Evolutionary conservation across 2,888 invertebrate species (phyloP), one percentile per base, ranked within the genome.

Genomic region (Hyalella azteca): DNA sequence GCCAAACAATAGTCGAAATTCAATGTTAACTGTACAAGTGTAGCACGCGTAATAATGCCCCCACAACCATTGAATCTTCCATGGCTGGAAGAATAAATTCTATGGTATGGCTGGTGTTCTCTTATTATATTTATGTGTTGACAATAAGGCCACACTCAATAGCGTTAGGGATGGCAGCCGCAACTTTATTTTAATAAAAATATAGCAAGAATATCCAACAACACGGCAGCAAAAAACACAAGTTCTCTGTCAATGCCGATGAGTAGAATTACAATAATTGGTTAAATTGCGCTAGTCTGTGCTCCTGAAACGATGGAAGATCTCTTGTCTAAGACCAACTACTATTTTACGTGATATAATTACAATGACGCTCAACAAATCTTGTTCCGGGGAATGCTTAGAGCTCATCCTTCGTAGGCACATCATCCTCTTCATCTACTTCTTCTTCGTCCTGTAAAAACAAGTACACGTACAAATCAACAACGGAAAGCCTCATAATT

Each of bases 331-430:
- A n/a, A n/a, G n/a, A n/a, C n/a, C n/a, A n/a, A n/a, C n/a, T n/a
- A n/a, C n/a, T n/a, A n/a, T n/a, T n/a, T n/a, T 66, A 36, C 5
- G 19, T 29, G 66, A 66, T 66, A 66, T 36, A 66, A 66, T 66
- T 66, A 66, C 66, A 66, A 66, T 66, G 19, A 9, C 11, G 45
- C 36, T 66, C 19, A 66, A 66, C 66, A 66, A 66, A 36, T 36
- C n/a, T 66, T n/a, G 66, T 22, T 75, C 45, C 45, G 45, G 29
- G 22, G 15, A n/a, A 19, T 77, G 59, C n/a, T 60, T 81, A 81
- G 75, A 81, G 81, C 39, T 81, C 84, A 45, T 84, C 84, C 78
- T 82, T 84, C 26, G 81, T 79, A 77, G 82, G 84, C 39, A 81
- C 82, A 77, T 84, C 84, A 73, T 77, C 84, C n/a, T 81, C 82